These are phyloP conservation scores for Abramis brama DNA, from an alignment of 2,113 vertebrate species.

Conservation along the genomic window DNA sequence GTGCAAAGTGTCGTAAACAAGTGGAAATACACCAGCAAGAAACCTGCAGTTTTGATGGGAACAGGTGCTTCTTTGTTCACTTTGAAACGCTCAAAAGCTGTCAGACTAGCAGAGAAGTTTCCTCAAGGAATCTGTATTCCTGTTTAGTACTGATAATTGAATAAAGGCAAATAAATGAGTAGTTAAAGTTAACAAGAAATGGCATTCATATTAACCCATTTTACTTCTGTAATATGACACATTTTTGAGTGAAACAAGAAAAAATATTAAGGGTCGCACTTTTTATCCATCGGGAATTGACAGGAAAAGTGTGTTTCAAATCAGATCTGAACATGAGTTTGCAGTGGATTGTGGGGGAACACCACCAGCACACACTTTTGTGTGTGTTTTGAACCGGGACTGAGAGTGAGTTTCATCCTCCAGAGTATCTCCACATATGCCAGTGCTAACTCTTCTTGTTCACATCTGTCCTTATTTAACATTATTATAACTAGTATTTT, in stretches of 20 bases:
- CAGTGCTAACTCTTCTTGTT: too few species aligned
- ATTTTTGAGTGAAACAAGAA: background rate
- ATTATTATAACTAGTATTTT: background rate
- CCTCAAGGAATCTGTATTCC: background rate
- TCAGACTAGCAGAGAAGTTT: background rate
- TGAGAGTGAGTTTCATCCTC: too few species aligned
- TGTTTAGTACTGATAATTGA: background rate
- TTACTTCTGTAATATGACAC: background rate
- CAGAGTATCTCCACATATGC: too few species aligned
- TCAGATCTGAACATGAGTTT: too few species aligned
- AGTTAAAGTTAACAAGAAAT: background rate
- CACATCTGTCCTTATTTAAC: background rate
- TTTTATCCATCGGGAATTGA: background rate
- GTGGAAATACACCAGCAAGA: constrained; percentile 1
- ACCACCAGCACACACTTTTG: too few species aligned
- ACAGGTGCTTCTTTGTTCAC: background rate
- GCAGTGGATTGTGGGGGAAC: too few species aligned
- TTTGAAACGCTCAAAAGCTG: too few species aligned
- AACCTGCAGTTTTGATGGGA: background rate
- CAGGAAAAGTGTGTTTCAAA: background rate
- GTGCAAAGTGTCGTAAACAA: background rate
- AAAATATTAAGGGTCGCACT: background rate
- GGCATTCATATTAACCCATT: background rate
- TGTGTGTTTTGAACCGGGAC: too few species aligned
- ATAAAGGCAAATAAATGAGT: too few species aligned